Base-by-base conservation (phyloP, 1,140 invertebrate species). In the Araneus ventricosus region DNA sequence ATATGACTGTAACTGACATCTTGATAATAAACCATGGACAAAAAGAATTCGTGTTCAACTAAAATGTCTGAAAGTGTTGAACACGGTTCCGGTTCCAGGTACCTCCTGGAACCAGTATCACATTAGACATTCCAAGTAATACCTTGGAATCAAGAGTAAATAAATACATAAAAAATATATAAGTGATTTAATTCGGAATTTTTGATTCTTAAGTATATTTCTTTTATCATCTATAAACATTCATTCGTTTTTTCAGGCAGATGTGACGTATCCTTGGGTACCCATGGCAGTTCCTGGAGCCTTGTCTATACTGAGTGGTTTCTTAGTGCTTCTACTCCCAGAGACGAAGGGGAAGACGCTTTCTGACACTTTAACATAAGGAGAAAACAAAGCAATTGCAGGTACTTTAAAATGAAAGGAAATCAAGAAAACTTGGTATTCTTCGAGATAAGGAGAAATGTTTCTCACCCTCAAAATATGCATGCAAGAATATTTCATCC, bases 351-450 rank as follows among this genome's bases (percentile, higher is more conserved):
- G 87, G 5, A 34, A 37, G n/a, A 45, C n/a, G 27, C 45, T 94
- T 8, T 94, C 94, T 0, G 94, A 94, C 17, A 94, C 94, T 57
- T 17, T 94, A 10, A 80, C 88, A 52, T 94, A 94, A 94, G 79
- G 80, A 27, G 59, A 94, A 88, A 95, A 30, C 75, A 4, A 93
- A n/a, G 93, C 85, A 90, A 80, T 52, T 52, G 10, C 45, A 52
- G 10, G 17, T 52, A 8, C 45, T 14, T 52, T 52, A 14, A 52
- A 14, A 52, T 52, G 17, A 17, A 52, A 52, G n/a, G n/a, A n/a
- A n/a, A n/a, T n/a, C n/a, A n/a, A n/a, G n/a, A n/a, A n/a, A n/a
- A n/a, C n/a, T n/a, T n/a, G n/a, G n/a, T n/a, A n/a, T n/a, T n/a
- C n/a, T n/a, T n/a, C n/a, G n/a, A n/a, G n/a, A n/a, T n/a, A n/a